phyloP scores from a whole-genome alignment of 2,113 vertebrate species.

The Corythoichthys haematopterus region DNA sequence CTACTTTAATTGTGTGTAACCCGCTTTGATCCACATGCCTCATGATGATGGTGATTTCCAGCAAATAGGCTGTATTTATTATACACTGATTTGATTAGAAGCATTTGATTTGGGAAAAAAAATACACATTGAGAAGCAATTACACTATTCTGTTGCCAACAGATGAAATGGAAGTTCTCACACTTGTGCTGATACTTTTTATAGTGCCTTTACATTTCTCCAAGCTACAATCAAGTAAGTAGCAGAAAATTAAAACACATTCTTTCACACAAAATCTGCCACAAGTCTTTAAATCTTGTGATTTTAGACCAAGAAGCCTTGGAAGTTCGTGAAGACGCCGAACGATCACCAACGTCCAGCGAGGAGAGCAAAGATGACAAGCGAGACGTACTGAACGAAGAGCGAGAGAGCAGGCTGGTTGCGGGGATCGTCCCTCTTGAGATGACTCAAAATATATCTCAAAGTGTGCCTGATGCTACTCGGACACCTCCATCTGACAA shows the following conservation, averaged over 20 bases:
- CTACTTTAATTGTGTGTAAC: neutral
- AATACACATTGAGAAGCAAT: neutral
- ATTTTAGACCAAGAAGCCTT: neutral
- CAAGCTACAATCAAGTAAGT: conserved; percentile 58
- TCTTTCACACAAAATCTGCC: neutral
- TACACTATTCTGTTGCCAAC: neutral
- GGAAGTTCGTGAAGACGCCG: neutral
- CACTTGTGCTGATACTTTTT: conserved; percentile 43
- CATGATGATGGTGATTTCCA: neutral
- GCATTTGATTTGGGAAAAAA: neutral
- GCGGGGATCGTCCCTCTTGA: conserved; percentile 29
- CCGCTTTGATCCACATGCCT: neutral
- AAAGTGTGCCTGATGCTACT: neutral
- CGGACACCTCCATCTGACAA: neutral
- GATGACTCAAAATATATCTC: neutral
- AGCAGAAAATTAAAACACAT: neutral
- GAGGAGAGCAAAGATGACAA: neutral
- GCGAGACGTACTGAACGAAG: conserved; percentile 20
- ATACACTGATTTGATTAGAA: no score
- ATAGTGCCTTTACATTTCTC: conserved; percentile 34
- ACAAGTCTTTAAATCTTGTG: neutral
- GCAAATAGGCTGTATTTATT: neutral
- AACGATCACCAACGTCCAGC: neutral
- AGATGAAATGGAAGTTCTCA: conserved; percentile 53
- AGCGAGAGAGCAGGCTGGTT: conserved; percentile 34